Percentiles rank a stretch among this genome's conserved stretches.
These are phyloP conservation scores for Diprion similis DNA, from an alignment of 1,140 invertebrate species.

Conservation along the genomic window DNA sequence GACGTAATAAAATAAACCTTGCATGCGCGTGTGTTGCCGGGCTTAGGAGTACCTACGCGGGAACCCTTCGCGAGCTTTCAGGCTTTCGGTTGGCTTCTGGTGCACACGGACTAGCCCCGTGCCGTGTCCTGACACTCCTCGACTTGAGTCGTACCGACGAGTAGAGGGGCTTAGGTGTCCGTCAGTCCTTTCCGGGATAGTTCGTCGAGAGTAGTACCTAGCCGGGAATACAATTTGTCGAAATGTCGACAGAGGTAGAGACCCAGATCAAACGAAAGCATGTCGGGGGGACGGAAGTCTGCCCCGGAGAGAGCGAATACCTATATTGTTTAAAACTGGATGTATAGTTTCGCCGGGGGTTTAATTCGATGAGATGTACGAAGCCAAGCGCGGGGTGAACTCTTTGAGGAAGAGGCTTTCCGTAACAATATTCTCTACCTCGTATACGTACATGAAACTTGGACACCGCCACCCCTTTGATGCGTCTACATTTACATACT, in stretches of 20 bases:
- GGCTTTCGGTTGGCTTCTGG: slow-evolving; percentile 1
- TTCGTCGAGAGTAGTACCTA: too few species aligned
- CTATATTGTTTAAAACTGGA: neutral
- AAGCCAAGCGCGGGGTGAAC: neutral
- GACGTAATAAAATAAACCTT: too few species aligned
- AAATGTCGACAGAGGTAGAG: neutral
- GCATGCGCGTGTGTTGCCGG: neutral
- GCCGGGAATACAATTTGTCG: neutral
- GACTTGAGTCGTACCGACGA: too few species aligned
- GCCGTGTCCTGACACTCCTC: too few species aligned
- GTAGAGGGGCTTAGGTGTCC: too few species aligned
- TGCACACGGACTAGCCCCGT: too few species aligned
- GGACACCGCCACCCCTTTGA: neutral
- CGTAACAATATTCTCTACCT: neutral
- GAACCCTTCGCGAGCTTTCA: too few species aligned
- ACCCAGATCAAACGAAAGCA: neutral
- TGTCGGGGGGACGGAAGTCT: neutral
- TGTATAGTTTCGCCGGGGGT: neutral
- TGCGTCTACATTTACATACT: too few species aligned
- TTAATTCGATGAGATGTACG: neutral
- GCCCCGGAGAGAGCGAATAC: neutral
- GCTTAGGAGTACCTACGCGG: neutral
- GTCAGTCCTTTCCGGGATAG: too few species aligned
- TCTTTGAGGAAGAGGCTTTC: neutral
- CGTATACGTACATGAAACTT: neutral